phyloP scores from a whole-genome alignment of 2,888 invertebrate genomes.

The Pimpla rufipes region DNA sequence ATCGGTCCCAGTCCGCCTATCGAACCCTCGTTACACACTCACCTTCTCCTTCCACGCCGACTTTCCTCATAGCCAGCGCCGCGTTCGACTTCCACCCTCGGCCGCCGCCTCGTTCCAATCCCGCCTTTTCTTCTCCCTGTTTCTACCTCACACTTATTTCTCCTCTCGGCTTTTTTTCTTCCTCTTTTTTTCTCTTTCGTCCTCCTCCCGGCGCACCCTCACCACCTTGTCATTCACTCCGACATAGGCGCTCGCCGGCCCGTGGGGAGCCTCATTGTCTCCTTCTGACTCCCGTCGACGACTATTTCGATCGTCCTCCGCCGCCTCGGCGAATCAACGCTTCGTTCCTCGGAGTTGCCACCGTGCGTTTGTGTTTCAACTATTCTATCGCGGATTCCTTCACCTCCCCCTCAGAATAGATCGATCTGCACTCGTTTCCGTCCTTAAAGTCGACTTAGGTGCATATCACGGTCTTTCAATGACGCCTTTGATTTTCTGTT shows the following conservation, averaged over 20 bases:
- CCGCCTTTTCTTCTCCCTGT: constrained; percentile 23
- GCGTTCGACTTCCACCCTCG: constrained; percentile 6
- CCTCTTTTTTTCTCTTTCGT: neutral
- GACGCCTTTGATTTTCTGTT: neutral
- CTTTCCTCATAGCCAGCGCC: constrained; percentile 16
- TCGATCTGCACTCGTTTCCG: neutral
- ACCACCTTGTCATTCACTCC: constrained; percentile 16
- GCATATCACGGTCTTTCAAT: neutral
- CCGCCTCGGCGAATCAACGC: constrained; percentile 16
- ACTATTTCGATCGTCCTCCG: constrained; percentile 14
- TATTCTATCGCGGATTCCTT: neutral
- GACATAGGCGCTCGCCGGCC: constrained; percentile 1
- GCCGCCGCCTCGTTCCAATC: constrained; percentile 13
- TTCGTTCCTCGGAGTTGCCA: neutral
- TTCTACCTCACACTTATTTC: constrained; percentile 48
- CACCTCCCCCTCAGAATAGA: neutral
- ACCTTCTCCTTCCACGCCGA: constrained; percentile 24
- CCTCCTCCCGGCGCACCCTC: neutral
- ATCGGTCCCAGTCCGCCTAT: constrained; percentile 66
- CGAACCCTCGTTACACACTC: constrained; percentile 65
- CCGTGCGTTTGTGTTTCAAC: neutral
- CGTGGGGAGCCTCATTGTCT: constrained; percentile 24
- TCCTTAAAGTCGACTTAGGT: neutral
- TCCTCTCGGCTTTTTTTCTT: constrained; percentile 14
- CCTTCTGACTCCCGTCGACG: constrained; percentile 12